Evolutionary conservation across 1,140 invertebrate genomes (phyloP), one percentile per base, ranked within the genome.

Genomic region (Sycophila sp.): DNA sequence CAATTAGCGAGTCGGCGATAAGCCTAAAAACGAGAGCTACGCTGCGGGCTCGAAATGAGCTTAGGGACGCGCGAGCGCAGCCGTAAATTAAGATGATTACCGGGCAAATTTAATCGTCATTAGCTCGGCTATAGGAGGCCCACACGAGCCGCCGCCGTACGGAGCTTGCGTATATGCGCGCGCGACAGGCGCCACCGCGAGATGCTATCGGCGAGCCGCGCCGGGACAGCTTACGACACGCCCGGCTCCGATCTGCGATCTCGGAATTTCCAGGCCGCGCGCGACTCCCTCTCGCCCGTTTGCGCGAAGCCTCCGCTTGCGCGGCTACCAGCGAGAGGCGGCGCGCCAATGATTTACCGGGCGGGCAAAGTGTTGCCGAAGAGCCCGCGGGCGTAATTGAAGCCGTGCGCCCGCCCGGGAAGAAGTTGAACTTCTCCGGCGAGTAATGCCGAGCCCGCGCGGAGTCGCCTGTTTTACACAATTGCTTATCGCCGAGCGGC

Each of bases 161-260:
- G 47, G 69, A 32, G 53, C 4, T 56, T 13, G 13, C 28, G 28
- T 17, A n/a, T 19, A n/a, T 69, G 71, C 72, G 68, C 67, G n/a
- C n/a, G n/a, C n/a, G n/a, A n/a, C n/a, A n/a, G 75, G 75, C 73
- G 73, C 73, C 75, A 75, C 60, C 60, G 65, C 40, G 49, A 76
- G 75, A 76, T 76, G 60, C 53, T 76, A 76, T 75, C 76, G 24
- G 55, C 62, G 47, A 11, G 34, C 53, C n/a, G 42, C 28, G 36
- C 70, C 58, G 60, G 72, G 75, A 79, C 76, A 73, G 73, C 77
- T 79, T 75, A 75, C 74, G 74, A 76, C 73, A 75, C 70, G 65
- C 71, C 74, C 74, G 76, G 67, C 64, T 67, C 36, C 59, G 65
- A 74, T 70, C 74, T 71, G 72, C 49, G 53, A 63, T 63, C 60